Evolutionary conservation across 1,140 invertebrate species (phyloP), one percentile per base, ranked within the genome.

Genomic region (Megathymus violae): DNA sequence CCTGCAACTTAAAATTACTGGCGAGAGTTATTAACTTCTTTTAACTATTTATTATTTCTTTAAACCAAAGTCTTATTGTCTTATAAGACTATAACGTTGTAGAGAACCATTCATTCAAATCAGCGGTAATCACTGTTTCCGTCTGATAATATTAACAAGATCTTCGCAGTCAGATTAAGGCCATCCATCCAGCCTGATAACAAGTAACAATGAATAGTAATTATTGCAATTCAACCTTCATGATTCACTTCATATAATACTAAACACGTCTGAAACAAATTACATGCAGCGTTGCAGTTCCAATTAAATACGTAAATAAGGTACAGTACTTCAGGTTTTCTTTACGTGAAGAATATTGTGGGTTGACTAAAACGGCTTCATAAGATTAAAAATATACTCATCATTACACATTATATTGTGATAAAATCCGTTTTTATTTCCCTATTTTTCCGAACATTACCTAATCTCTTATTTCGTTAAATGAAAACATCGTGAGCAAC

Each of bases 111-210:
- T 54, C 17, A 54, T 54, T 41, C 38, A 54, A 54, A 54, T 54
- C 41, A 43, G 36, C 38, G 16, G 19, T 54, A 41, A 52, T 52
- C 36, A 52, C 22, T 10, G 36, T 43, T 54, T 54, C 51, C 51
- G 51, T 54, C 34, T 54, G 51, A 54, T 54, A 54, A 54, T 38
- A 38, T 54, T 41, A 54, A 54, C 34, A 36, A 54, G 51, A 54
- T 25, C 51, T 19, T 22, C 22, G 36, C 17, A 54, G 51, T 54
- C 34, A 54, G 51, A 54, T 54, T 54, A 54, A 54, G 51, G 51
- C n/a, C n/a, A n/a, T n/a, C 27, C 51, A 54, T 31, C 4, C 17
- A 43, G 19, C 13, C 25, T 54, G 51, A 54, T 54, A 54, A 54
- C 51, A 14, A 7, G 17, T 19, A 54, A 54, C 51, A 43, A 54